phyloP scores from a whole-genome alignment of 2,888 invertebrate species.

The Mesoligia furuncula region DNA sequence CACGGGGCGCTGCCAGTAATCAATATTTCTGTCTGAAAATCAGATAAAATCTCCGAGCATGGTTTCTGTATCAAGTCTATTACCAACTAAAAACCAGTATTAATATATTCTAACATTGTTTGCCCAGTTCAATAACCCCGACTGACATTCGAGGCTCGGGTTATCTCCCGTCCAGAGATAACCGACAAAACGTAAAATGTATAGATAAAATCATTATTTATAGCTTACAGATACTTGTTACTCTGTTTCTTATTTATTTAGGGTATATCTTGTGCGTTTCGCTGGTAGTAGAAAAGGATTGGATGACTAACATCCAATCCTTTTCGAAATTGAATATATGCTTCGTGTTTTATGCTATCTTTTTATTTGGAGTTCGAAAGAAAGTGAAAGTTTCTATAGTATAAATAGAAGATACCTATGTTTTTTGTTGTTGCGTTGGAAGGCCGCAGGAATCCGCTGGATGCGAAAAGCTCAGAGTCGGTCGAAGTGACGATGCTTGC shows the following conservation, averaged over 20 bases:
- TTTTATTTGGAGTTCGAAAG: constrained; percentile 6
- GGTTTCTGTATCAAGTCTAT: not conserved
- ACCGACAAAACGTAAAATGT: constrained; percentile 57
- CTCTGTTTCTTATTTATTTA: constrained; percentile 29
- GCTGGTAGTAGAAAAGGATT: constrained; percentile 12
- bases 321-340: constrained; percentile 22
- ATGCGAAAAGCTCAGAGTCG: not conserved
- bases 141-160: constrained; percentile 19
- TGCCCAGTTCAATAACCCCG: constrained; percentile 32
- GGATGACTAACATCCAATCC: not conserved
- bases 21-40: not conserved
- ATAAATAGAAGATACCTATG: not conserved
- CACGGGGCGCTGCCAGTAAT: too few species aligned
- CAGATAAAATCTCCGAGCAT: not conserved
- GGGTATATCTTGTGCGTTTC: constrained; percentile 16
- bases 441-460: not conserved
- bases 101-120: constrained; percentile 14
- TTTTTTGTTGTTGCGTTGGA: not conserved
- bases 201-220: constrained; percentile 63
- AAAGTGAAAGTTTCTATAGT: not conserved
- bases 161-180: constrained; percentile 46
- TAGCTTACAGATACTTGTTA: constrained; percentile 53
- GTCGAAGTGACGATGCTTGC: not conserved
- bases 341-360: not conserved
- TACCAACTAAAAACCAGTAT: not conserved